Evolutionary conservation across 2,888 invertebrate genomes (phyloP).

Genomic region (Dasysyrphus albostriatus): DNA sequence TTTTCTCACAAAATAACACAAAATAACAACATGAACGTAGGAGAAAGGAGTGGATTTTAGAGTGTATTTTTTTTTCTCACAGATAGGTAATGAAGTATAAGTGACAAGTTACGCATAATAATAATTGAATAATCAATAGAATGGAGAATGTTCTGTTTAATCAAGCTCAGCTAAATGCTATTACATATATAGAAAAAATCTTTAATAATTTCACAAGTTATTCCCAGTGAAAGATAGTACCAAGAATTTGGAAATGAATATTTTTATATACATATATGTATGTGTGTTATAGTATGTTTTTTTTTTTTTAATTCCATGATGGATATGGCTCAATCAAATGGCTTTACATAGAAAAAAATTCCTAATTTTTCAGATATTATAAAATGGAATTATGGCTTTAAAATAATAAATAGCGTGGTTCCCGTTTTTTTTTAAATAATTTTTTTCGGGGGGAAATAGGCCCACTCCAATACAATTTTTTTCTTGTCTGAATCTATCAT

Average conservation of each 20-base stretch:
- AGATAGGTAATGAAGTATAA: slow-evolving; percentile 2
- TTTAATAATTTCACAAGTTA: background rate
- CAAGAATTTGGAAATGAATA: background rate
- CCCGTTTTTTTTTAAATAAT: too few species aligned
- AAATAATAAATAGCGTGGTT: too few species aligned
- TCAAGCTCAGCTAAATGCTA: background rate
- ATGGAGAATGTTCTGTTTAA: slow-evolving; percentile 18
- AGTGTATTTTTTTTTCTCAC: background rate
- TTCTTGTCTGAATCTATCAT: too few species aligned
- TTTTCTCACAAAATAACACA: background rate
- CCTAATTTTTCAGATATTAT: too few species aligned
- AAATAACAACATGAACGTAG: background rate
- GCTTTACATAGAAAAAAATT: too few species aligned
- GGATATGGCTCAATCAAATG: too few species aligned
- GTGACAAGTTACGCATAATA: slow-evolving; percentile 55
- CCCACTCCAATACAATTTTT: too few species aligned
- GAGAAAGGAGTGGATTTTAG: slow-evolving; percentile 1
- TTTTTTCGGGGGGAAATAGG: too few species aligned
- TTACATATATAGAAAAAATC: background rate
- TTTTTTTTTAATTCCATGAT: too few species aligned
- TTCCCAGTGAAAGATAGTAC: background rate
- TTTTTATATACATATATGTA: background rate
- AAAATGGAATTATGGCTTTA: too few species aligned
- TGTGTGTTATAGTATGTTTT: too few species aligned
- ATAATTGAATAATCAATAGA: slow-evolving; percentile 53